A percentile compares a stretch with the other conserved stretches of the same genome.
These are phyloP conservation scores for Caiman crocodilus DNA, from an alignment of 2,797 vertebrate species.

Conservation along the genomic window DNA sequence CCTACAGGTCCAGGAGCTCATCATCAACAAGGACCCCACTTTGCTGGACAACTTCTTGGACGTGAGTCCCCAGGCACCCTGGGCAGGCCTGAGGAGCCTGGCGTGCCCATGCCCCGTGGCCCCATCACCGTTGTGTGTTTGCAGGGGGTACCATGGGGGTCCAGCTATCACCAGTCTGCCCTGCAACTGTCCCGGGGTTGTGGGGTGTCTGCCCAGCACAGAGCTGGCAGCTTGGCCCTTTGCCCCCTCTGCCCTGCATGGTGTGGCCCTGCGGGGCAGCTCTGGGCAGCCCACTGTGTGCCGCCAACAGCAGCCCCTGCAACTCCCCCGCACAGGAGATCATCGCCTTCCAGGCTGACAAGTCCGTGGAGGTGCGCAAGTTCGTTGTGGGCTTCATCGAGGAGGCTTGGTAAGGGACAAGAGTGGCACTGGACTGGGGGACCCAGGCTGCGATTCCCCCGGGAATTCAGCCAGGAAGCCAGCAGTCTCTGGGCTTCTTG, in stretches of 20 bases:
- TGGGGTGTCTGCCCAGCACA: no score
- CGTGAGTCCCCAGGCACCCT: constrained; percentile 82
- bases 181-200: no score
- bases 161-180: no score
- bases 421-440: no score
- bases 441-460: neutral
- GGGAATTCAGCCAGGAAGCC: neutral
- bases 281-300: neutral
- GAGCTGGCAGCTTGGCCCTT: neutral
- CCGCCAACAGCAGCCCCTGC: neutral
- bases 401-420: constrained; percentile 89
- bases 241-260: neutral
- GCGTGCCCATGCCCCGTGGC: neutral
- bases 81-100: neutral
- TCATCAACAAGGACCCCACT: constrained; percentile 95
- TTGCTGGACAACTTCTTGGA: constrained; percentile 94
- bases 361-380: constrained; percentile 93
- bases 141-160: no score
- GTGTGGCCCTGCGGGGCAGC: neutral
- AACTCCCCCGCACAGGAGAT: constrained; percentile 85
- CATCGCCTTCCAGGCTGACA: constrained; percentile 95
- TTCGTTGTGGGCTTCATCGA: constrained; percentile 97
- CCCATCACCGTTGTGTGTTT: neutral
- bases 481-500: neutral
- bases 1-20: constrained; percentile 92